Conservation (phyloP, 2,888 invertebrate species). For the Merodon equestris region DNA sequence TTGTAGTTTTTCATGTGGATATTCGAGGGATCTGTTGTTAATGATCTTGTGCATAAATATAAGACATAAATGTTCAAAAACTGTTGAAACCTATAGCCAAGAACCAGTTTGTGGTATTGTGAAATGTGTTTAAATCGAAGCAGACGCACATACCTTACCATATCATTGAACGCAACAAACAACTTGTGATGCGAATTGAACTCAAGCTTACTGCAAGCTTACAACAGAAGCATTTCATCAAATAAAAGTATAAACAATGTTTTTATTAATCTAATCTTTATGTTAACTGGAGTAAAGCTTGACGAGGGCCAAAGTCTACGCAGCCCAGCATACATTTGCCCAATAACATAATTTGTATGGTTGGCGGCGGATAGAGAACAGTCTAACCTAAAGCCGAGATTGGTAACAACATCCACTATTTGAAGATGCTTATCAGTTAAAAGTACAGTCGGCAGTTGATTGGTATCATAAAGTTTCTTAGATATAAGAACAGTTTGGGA, state of each 20-base stretch:
- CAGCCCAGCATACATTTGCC: constrained; percentile 7
- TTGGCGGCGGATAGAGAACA: constrained; percentile 2
- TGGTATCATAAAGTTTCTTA: not conserved
- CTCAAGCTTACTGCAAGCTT: not conserved
- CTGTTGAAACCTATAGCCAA: constrained; percentile 4
- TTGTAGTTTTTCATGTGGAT: not conserved
- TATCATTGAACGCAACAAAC: constrained; percentile 1
- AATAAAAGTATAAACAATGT: no score
- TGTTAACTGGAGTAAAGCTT: constrained; percentile 1
- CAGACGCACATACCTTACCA: constrained; percentile 5
- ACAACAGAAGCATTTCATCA: constrained; percentile 3
- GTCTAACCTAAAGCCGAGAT: constrained; percentile 7
- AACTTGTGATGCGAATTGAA: constrained; percentile 3
- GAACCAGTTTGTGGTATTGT: constrained; percentile 1
- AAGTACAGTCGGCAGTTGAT: not conserved
- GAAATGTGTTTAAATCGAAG: constrained; percentile 1
- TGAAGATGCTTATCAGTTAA: constrained; percentile 1
- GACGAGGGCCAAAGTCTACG: not conserved
- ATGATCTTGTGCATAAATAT: not conserved
- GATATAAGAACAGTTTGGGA: not conserved
- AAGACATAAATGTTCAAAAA: not conserved
- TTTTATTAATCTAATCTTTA: no score
- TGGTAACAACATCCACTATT: constrained; percentile 4
- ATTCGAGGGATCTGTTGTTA: not conserved
- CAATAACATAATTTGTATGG: constrained; percentile 4